Evolutionary conservation across 2,113 vertebrate species (phyloP).

Genomic region (Myotis lucifugus): DNA sequence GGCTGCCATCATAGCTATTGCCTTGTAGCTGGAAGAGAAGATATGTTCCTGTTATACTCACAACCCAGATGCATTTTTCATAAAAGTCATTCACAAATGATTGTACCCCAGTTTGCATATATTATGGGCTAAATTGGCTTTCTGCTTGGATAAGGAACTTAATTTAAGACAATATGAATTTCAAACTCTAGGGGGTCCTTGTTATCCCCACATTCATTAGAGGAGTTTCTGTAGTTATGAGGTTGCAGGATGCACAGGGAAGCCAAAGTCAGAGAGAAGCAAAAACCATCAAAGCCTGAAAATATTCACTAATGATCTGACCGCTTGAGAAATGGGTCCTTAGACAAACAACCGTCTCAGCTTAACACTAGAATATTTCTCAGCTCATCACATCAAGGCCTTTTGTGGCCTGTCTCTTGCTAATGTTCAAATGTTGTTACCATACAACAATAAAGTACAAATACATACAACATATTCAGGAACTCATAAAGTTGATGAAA

Average conservation of each 20-base stretch:
- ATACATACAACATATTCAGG: not conserved
- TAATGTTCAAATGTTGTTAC: not conserved
- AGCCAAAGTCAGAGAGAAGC: conserved; percentile 28
- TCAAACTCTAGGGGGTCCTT: not conserved
- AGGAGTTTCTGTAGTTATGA: not conserved
- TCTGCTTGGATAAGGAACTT: not conserved
- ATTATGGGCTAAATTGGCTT: not conserved
- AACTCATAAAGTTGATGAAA: conserved; percentile 23
- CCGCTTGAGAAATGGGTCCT: conserved; percentile 21
- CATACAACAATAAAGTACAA: not conserved
- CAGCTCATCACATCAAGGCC: not conserved
- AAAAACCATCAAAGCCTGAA: conserved; percentile 11
- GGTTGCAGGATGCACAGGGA: not conserved
- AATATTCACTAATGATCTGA: conserved; percentile 40
- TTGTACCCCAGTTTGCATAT: not conserved
- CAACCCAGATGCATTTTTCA: not conserved
- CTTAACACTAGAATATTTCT: not conserved
- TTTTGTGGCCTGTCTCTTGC: conserved; percentile 11
- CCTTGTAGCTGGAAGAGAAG: not conserved
- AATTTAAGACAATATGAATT: conserved; percentile 18
- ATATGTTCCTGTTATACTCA: not conserved
- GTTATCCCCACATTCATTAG: conserved; percentile 4
- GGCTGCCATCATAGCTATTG: not conserved
- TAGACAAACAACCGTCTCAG: not conserved
- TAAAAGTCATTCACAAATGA: conserved; percentile 34